Evolutionary conservation across 1,140 invertebrate genomes (phyloP).

Genomic region (Cydia fagiglandana): DNA sequence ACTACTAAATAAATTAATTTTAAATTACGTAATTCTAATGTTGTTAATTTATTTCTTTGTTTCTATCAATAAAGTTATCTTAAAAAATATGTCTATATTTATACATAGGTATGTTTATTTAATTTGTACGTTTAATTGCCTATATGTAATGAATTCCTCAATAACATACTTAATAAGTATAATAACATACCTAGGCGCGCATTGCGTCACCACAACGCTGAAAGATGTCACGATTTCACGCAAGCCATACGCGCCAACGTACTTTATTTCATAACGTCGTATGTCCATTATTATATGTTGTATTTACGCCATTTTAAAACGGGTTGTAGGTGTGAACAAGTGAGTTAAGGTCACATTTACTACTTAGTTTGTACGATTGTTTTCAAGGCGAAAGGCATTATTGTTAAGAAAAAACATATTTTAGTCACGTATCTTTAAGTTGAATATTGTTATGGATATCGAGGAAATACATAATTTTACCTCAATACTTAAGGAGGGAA

Average conservation of each 20-base stretch:
- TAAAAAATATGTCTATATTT: too few species aligned
- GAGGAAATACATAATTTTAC: too few species aligned
- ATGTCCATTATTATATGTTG: background rate
- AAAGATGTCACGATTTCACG: slow-evolving; percentile 23
- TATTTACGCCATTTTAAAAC: background rate
- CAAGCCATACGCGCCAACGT: background rate
- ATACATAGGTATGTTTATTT: too few species aligned
- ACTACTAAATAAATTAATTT: too few species aligned
- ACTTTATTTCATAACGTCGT: background rate
- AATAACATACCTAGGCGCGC: background rate
- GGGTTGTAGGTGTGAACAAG: background rate
- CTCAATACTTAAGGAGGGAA: too few species aligned
- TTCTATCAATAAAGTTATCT: too few species aligned
- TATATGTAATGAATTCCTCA: too few species aligned
- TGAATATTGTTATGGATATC: too few species aligned
- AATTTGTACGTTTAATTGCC: too few species aligned
- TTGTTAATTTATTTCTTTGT: too few species aligned
- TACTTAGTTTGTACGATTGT: slow-evolving; percentile 10
- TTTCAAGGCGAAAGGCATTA: background rate
- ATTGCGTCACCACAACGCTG: slow-evolving; percentile 1
- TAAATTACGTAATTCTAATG: too few species aligned
- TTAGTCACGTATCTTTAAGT: too few species aligned
- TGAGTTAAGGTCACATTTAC: slow-evolving; percentile 17
- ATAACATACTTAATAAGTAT: slow-evolving; percentile 20
- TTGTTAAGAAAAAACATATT: background rate